A percentile compares a stretch with the other conserved stretches of the same genome.
These are phyloP conservation scores for Stichodactyla mertensii DNA, from an alignment of 64 coral and sea anemone species.

Conservation along the genomic window DNA sequence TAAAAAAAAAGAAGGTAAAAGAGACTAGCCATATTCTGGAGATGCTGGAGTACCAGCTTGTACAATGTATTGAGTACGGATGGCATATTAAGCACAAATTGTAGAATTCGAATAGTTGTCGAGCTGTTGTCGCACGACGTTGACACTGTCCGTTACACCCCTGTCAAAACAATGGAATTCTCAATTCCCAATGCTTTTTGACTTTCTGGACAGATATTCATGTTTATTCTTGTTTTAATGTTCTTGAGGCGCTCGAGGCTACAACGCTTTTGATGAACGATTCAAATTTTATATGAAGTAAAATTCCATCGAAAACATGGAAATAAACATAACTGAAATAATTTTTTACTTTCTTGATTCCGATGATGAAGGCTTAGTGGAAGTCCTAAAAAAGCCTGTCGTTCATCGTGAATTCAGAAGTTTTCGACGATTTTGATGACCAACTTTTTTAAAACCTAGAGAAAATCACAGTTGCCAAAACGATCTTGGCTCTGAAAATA, in stretches of 20 bases:
- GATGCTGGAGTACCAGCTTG: neutral
- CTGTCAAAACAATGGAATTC: neutral
- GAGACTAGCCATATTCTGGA: neutral
- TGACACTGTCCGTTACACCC: neutral
- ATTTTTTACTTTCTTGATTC: neutral
- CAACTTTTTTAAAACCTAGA: neutral
- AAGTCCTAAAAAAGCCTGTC: neutral
- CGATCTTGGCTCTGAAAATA: neutral
- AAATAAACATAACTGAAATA: neutral
- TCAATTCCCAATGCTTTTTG: neutral
- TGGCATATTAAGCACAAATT: neutral
- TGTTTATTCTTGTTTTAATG: neutral
- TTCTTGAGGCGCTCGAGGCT: neutral
- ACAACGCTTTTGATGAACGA: slow-evolving; percentile 2
- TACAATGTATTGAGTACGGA: neutral
- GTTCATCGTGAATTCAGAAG: neutral
- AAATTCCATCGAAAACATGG: slow-evolving; percentile 1
- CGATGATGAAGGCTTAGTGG: neutral
- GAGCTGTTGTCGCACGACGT: neutral
- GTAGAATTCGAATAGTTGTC: neutral
- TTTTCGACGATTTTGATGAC: neutral
- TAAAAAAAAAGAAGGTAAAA: neutral
- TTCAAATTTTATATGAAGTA: neutral
- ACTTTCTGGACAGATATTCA: neutral
- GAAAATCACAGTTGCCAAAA: neutral